Base-by-base conservation (phyloP, 2,113 vertebrate species). In the Poicephalus meyeri region DNA sequence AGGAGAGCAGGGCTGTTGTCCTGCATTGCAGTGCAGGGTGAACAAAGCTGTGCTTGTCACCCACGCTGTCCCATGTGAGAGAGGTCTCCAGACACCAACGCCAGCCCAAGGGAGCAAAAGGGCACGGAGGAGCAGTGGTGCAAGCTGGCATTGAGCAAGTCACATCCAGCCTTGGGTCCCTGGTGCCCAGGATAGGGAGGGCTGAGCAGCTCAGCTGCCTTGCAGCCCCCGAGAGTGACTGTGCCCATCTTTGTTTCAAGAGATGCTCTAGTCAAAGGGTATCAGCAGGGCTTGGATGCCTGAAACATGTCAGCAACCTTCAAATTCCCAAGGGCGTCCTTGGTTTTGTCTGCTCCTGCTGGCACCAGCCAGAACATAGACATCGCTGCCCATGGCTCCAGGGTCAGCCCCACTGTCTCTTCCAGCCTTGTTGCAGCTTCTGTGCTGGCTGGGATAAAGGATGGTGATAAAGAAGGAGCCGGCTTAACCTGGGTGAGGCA, bases 41-140 rank as follows among this genome's bases (percentile, higher is more conserved):
- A 95, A 96, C 91, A 96, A 97, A 95, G 95, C 77, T 0, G 0
- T 16, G 16, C 70, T 95, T 96, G 95, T 96, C 77, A 87, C 96
- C 96, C 94, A 96, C 93, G 2, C 84, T 0, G 2, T 24, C 89
- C 95, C 94, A 95, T 70, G 56, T 92, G 95, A 94, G 80, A 0
- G 0, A 86, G 83, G 68, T 66, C 82, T 86, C 63, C 20, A 21
- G n/a, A 60, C 37, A 83, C 50, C 72, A 80, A 49, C 1, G 25
- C 71, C 63, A 73, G 65, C 37, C 66, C 9, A 18, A 66, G 50
- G 55, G 84, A 93, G 88, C 39, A 88, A 73, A n/a, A 58, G 64
- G 31, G 44, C 37, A 80, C 1, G 19, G 89, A 73, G 79, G 37
- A 73, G 39, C 58, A 77, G 35, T 3, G 6, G 42, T 46, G 64